These are phyloP conservation scores for Cordylochernes scorpioides DNA, from an alignment of 2,888 invertebrate genomes.

Conservation along the genomic window DNA sequence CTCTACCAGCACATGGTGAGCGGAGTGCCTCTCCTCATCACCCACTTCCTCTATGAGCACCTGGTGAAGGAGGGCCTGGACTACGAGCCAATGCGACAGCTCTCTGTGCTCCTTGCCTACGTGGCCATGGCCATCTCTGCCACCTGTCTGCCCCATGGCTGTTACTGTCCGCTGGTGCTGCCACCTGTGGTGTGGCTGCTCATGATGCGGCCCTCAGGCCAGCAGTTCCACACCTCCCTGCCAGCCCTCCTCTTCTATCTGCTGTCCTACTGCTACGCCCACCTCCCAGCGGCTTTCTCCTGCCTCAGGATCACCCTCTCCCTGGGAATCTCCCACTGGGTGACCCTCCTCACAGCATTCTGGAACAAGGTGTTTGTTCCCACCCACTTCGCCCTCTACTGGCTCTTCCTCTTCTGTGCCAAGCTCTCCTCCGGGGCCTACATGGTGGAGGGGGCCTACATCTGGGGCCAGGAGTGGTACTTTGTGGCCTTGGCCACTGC, in stretches of 20 bases:
- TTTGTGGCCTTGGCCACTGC: constrained; percentile 9
- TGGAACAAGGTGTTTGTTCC: constrained; percentile 26
- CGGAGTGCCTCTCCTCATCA: constrained; percentile 22
- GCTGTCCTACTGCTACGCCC: constrained; percentile 22
- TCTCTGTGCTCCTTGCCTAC: constrained; percentile 20
- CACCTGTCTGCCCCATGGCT: constrained; percentile 22
- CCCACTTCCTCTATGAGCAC: constrained; percentile 25
- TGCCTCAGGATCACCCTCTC: constrained; percentile 18
- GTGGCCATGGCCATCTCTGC: constrained; percentile 20
- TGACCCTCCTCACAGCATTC: constrained; percentile 18
- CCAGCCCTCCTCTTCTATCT: constrained; percentile 23
- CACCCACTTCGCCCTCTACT: constrained; percentile 26
- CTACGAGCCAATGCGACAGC: constrained; percentile 22
- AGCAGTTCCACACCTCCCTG: constrained; percentile 23
- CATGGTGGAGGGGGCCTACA: constrained; percentile 17
- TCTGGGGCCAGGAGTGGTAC: constrained; percentile 20
- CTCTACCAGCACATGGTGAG: constrained; percentile 27
- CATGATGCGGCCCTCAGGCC: constrained; percentile 22
- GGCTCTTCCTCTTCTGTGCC: constrained; percentile 24
- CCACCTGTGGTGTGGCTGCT: constrained; percentile 26
- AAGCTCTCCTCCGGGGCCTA: constrained; percentile 19
- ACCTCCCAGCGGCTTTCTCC: constrained; percentile 21
- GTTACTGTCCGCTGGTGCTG: constrained; percentile 19
- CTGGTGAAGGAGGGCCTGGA: too few relatives aligned
- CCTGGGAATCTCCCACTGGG: constrained; percentile 19